Conservation (phyloP, 92 coral and sea anemone species). For the Zoanthus gigantus region DNA sequence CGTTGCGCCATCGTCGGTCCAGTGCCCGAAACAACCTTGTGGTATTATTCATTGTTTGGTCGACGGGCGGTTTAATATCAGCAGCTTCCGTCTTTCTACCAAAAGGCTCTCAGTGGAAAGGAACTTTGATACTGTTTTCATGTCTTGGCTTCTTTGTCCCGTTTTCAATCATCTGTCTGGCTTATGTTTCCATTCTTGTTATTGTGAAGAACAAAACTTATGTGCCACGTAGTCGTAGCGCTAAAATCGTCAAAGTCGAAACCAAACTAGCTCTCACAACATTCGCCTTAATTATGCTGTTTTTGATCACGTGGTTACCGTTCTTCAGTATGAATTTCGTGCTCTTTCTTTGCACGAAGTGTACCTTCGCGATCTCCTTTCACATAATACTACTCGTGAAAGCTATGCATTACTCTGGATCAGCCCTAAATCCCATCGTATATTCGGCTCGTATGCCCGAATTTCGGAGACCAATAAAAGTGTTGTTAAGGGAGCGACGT, state of each 20-base stretch:
- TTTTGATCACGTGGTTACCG: conserved; percentile 85
- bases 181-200: conserved; percentile 70
- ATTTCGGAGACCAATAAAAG: conserved; percentile 73
- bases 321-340: conserved; percentile 81
- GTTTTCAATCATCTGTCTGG: conserved; percentile 71
- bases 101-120: conserved; percentile 82
- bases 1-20: conserved; percentile 79
- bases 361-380: conserved; percentile 48
- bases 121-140: conserved; percentile 75
- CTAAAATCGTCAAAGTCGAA: conserved; percentile 68
- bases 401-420: conserved; percentile 80
- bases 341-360: conserved; percentile 63
- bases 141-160: conserved; percentile 81
- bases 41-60: conserved; percentile 64
- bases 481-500: conserved; percentile 62
- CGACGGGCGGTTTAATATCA: conserved; percentile 65
- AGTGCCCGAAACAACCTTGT: conserved; percentile 59
- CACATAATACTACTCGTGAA: conserved; percentile 69
- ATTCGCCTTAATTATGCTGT: conserved; percentile 71
- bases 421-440: conserved; percentile 78
- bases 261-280: conserved; percentile 74
- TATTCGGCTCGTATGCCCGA: conserved; percentile 90
- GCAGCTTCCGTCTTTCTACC: conserved; percentile 75
- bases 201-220: conserved; percentile 68
- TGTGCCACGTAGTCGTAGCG: conserved; percentile 66